Conservation (phyloP, 2,113 vertebrate species). For the Mustelus asterias region DNA sequence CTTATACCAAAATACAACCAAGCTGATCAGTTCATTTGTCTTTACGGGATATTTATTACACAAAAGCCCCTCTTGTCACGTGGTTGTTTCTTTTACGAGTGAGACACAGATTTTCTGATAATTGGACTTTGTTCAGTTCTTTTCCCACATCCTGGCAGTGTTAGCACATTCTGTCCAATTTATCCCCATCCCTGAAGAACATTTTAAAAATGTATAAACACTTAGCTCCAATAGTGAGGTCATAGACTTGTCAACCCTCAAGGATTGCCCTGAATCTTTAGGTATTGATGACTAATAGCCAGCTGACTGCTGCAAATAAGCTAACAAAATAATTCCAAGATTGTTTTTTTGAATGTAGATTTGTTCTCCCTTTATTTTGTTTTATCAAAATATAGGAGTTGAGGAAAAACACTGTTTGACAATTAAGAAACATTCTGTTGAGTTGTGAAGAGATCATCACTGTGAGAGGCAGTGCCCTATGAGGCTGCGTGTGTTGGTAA, state of each 20-base stretch:
- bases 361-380: no score
- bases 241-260: not conserved
- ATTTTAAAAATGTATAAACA: not conserved
- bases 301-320: not conserved
- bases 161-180: not conserved
- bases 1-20: no score
- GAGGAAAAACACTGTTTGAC: no score
- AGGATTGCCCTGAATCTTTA: not conserved
- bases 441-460: not conserved
- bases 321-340: not conserved
- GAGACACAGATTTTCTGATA: not conserved
- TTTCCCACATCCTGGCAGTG: not conserved
- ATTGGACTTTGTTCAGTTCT: not conserved
- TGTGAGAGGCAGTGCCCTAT: not conserved
- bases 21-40: not conserved
- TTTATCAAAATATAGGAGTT: no score
- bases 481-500: not conserved
- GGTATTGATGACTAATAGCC: not conserved
- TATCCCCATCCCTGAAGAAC: not conserved
- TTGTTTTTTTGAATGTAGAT: not conserved
- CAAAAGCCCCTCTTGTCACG: no score
- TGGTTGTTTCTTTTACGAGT: not conserved
- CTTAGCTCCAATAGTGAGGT: not conserved
- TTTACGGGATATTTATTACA: not conserved
- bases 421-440: not conserved